Evolutionary conservation across 2,113 vertebrate species (phyloP).

Genomic region (Menidia beryllina): DNA sequence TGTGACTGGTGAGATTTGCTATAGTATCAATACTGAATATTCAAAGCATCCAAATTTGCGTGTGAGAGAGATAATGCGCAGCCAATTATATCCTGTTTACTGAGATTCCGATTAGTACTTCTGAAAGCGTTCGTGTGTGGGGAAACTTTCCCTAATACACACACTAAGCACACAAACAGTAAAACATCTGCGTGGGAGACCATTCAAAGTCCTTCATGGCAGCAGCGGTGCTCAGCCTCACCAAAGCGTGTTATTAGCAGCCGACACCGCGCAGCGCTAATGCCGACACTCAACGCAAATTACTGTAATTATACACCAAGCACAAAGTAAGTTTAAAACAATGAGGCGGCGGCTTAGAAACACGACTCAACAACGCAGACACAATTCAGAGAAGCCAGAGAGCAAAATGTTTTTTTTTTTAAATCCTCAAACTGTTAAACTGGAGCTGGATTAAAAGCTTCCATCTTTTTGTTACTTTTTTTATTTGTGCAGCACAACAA

Average conservation of each 20-base stretch:
- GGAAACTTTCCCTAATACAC: slow-evolving; percentile 26
- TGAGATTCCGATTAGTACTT: slow-evolving; percentile 29
- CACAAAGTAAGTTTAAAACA: slow-evolving; percentile 72
- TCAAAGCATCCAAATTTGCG: neutral
- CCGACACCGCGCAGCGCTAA: slow-evolving; percentile 61
- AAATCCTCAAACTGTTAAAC: slow-evolving; percentile 30
- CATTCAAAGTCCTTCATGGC: slow-evolving; percentile 60
- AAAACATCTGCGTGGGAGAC: slow-evolving; percentile 71
- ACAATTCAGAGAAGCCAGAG: slow-evolving; percentile 66
- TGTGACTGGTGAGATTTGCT: neutral
- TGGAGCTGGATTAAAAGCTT: slow-evolving; percentile 16
- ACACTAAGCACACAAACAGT: slow-evolving; percentile 20
- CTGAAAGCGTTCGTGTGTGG: slow-evolving; percentile 4
- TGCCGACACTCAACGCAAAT: slow-evolving; percentile 75
- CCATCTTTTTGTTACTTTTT: slow-evolving; percentile 9
- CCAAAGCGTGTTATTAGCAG: slow-evolving; percentile 81
- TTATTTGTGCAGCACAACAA: neutral
- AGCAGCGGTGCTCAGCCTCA: slow-evolving; percentile 55
- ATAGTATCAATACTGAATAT: neutral
- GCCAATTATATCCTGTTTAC: slow-evolving; percentile 22
- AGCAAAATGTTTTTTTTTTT: too few species aligned
- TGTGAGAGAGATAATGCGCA: neutral
- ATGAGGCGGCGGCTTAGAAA: slow-evolving; percentile 54
- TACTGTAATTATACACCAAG: slow-evolving; percentile 80
- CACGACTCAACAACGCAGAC: slow-evolving; percentile 54